A percentile compares a stretch with the other conserved stretches of the same genome.
Conservation (phyloP, 2,797 vertebrate species). For the Muscicapa comitata region DNA sequence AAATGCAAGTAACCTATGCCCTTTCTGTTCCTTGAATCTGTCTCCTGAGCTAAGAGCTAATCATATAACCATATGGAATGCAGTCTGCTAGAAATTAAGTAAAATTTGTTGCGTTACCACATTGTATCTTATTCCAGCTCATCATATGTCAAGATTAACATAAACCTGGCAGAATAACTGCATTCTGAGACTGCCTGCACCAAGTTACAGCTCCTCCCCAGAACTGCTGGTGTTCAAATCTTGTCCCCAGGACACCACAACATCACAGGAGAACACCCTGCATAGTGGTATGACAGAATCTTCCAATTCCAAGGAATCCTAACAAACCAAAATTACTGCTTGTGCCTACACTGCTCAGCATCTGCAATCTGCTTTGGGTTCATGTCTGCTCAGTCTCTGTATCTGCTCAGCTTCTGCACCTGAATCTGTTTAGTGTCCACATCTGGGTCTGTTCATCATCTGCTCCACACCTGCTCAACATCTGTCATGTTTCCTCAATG, state of each 20-base stretch:
- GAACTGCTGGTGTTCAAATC: background rate
- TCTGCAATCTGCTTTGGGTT: background rate
- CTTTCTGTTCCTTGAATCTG: background rate
- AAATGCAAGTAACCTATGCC: background rate
- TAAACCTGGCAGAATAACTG: conserved; percentile 41
- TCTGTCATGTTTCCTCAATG: background rate
- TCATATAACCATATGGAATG: conserved; percentile 39
- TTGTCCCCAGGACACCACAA: background rate
- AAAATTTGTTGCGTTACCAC: conserved; percentile 48
- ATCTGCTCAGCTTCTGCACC: conserved; percentile 33
- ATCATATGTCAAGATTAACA: conserved; percentile 58
- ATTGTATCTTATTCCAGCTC: conserved; percentile 39
- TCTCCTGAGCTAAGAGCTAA: conserved; percentile 24
- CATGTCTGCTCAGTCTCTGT: background rate
- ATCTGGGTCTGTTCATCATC: conserved; percentile 39
- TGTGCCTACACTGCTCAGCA: conserved; percentile 3
- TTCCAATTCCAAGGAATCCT: background rate
- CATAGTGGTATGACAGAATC: background rate
- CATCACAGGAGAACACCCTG: background rate
- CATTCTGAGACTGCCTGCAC: conserved; percentile 29
- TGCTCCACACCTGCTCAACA: conserved; percentile 59
- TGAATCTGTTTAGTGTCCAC: conserved; percentile 31
- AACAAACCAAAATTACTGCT: background rate
- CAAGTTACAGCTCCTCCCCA: conserved; percentile 13
- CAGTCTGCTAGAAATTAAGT: conserved; percentile 42